These are phyloP conservation scores for Rhamnusium bicolor DNA, from an alignment of 2,888 invertebrate species.

Conservation along the genomic window DNA sequence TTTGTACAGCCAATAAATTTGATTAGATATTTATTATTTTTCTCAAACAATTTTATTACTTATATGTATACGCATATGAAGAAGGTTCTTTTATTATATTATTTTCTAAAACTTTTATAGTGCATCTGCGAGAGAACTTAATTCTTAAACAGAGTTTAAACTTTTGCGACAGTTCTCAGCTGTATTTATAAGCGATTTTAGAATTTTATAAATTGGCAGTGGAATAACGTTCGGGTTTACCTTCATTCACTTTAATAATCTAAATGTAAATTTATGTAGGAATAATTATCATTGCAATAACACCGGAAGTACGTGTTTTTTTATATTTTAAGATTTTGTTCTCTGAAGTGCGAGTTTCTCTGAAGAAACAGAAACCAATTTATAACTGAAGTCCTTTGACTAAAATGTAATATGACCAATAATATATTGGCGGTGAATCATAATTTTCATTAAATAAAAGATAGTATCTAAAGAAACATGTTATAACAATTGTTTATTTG, in stretches of 20 bases:
- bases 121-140: not conserved
- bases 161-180: not conserved
- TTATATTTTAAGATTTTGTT: too few relatives aligned
- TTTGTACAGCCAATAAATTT: not conserved
- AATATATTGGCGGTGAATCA: too few relatives aligned
- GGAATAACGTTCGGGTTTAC: not conserved
- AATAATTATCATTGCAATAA: not conserved
- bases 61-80: not conserved
- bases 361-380: too few relatives aligned
- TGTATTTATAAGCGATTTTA: not conserved
- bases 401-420: too few relatives aligned
- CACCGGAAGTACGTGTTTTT: too few relatives aligned
- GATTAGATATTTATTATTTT: not conserved
- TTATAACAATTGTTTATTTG: too few relatives aligned
- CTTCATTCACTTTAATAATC: not conserved
- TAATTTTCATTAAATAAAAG: too few relatives aligned
- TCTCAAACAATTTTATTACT: not conserved
- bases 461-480: too few relatives aligned
- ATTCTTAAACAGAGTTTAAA: not conserved
- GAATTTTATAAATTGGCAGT: not conserved
- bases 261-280: not conserved
- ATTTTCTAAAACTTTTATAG: not conserved
- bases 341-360: too few relatives aligned
- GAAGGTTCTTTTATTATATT: not conserved
- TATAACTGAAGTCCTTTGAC: too few relatives aligned